phyloP scores from a whole-genome alignment of 2,113 vertebrate species.

The Murina feae region DNA sequence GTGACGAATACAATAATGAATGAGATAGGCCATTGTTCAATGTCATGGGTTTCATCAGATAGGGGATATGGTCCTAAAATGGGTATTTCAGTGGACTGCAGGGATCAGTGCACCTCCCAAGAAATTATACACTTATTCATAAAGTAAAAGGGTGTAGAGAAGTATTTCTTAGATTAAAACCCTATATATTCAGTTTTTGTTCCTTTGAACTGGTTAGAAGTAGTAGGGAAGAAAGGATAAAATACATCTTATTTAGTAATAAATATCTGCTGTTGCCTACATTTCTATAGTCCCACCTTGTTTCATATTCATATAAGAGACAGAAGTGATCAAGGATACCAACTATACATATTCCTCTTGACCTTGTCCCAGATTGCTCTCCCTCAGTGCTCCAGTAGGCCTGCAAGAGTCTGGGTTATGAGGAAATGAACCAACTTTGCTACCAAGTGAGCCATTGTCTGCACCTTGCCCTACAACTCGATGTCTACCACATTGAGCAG shows the following conservation, averaged over 20 bases:
- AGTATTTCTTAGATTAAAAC: neutral
- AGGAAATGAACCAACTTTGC: neutral
- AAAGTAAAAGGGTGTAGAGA: neutral
- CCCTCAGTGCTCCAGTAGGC: neutral
- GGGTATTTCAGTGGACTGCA: neutral
- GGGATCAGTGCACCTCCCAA: neutral
- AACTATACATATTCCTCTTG: neutral
- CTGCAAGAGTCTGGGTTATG: neutral
- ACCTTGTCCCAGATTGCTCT: too few species aligned
- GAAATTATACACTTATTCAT: neutral
- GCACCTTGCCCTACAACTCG: neutral
- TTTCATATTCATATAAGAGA: neutral
- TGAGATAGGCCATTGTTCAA: neutral
- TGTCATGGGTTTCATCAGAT: neutral
- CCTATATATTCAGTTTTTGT: neutral
- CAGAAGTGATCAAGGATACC: neutral
- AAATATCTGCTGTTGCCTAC: neutral
- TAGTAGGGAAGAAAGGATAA: neutral
- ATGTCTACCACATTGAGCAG: neutral
- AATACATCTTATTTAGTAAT: neutral
- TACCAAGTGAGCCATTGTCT: neutral
- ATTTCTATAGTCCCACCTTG: neutral
- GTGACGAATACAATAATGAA: neutral
- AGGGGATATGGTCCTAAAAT: neutral
- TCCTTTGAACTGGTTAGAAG: neutral